phyloP scores from a whole-genome alignment of 1,140 invertebrate species.

The Lepidostoma basale region DNA sequence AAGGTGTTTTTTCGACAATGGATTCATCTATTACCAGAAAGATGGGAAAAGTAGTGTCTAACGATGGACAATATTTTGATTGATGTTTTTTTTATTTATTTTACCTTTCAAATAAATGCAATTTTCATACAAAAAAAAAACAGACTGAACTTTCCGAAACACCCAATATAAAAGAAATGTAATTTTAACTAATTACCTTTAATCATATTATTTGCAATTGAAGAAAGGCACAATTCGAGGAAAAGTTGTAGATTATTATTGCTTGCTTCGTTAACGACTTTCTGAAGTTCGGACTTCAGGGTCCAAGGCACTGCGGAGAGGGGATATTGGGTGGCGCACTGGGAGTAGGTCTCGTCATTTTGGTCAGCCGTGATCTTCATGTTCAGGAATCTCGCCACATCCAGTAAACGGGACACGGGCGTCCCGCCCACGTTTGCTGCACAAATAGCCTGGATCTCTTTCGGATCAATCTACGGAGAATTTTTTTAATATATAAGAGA shows the following conservation, averaged over 20 bases:
- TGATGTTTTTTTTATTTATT: no score
- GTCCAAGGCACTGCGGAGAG: conserved; percentile 61
- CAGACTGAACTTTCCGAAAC: no score
- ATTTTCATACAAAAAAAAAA: no score
- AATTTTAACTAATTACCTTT: conserved; percentile 57
- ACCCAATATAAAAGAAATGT: conserved; percentile 17
- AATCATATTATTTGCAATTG: conserved; percentile 70
- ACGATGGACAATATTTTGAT: no score
- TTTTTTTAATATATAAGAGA: not conserved
- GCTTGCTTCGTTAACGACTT: conserved; percentile 63
- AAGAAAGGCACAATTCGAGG: conserved; percentile 68
- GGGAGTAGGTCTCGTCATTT: conserved; percentile 63
- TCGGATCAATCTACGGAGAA: conserved; percentile 61
- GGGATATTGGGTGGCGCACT: conserved; percentile 60
- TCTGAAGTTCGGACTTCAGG: conserved; percentile 62
- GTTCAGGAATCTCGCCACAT: conserved; percentile 67
- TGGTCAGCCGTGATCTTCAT: conserved; percentile 66
- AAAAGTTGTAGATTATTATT: conserved; percentile 65
- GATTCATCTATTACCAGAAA: no score
- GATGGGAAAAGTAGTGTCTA: no score
- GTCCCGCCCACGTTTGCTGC: conserved; percentile 64
- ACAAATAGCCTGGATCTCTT: conserved; percentile 63
- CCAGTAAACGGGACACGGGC: conserved; percentile 69
- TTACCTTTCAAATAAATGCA: no score
- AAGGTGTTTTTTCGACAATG: no score